Evolutionary conservation across 2,113 vertebrate species (phyloP), one percentile per base, ranked within the genome.

Genomic region (Ceuthmochares aereus): DNA sequence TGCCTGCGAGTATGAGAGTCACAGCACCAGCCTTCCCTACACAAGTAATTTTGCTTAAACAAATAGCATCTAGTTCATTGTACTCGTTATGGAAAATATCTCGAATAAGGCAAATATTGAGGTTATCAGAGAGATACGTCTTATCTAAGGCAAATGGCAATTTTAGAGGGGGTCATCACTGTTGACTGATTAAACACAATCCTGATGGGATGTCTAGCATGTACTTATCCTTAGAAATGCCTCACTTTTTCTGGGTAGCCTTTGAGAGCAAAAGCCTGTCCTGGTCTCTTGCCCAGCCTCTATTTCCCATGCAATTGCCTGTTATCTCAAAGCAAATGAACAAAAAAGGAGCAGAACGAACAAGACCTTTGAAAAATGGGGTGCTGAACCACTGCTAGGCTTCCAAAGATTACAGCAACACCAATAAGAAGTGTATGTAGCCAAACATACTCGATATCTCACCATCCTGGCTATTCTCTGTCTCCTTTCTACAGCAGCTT

Each of bases 111-210:
- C 91, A 97, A 97, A 96, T 95, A 96, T 49, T 74, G 59, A 96
- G 90, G 91, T 97, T 96, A 96, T 97, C 96, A 77, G 90, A 66
- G 59, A 92, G 95, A 95, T 91, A 96, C 43, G 94, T 95, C 83
- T 94, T 95, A 95, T 95, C 93, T 88, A 69, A 93, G 84, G 68
- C 60, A 77, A 94, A 76, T 67, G 89, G 88, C 68, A 81, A 70
- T 87, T 95, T 94, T 95, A 90, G 40, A 47, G 80, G 16, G 63
- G 83, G 93, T 91, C 96, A 93, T 95, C 85, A 54, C 58, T 87
- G 49, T 94, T 94, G 51, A 90, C 89, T 89, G 73, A 92, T 94
- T 90, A 95, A 96, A 80, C 51, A 68, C 0, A 9, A 86, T 90
- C 52, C 32, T 96, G 64, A 89, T 87, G 90, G 56, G 95, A 83